phyloP scores from a whole-genome alignment of 1,140 invertebrate species.

The Eubasilissa regina region DNA sequence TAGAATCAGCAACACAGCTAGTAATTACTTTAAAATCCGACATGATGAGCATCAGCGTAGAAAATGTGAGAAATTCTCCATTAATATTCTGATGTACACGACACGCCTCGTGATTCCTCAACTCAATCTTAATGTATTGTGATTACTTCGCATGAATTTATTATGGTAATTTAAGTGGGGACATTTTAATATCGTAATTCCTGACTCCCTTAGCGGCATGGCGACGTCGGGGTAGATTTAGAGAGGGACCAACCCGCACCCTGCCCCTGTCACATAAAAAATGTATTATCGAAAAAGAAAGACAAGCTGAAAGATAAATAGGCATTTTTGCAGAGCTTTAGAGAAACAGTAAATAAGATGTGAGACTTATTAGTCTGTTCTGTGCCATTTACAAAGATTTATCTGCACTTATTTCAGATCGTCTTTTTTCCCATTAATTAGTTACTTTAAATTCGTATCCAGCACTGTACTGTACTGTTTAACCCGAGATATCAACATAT shows the following conservation, averaged over 20 bases:
- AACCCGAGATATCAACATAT: too few species aligned
- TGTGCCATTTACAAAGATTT: not conserved
- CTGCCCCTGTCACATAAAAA: slow-evolving; percentile 24
- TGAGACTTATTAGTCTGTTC: not conserved
- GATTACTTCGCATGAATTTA: slow-evolving; percentile 7
- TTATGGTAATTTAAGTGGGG: slow-evolving; percentile 10
- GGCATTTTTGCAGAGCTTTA: not conserved
- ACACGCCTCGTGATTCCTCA: too few species aligned
- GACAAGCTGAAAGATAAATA: slow-evolving; percentile 2
- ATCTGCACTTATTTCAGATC: too few species aligned
- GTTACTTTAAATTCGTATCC: too few species aligned
- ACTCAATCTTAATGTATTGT: not conserved
- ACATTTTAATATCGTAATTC: slow-evolving; percentile 27
- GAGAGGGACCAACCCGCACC: not conserved
- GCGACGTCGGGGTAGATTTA: slow-evolving; percentile 1
- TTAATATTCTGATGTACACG: too few species aligned
- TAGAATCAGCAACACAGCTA: too few species aligned
- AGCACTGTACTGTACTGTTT: too few species aligned
- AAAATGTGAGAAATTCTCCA: too few species aligned
- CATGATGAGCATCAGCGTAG: too few species aligned
- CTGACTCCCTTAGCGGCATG: not conserved
- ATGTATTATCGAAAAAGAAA: slow-evolving; percentile 16
- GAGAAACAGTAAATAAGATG: slow-evolving; percentile 17
- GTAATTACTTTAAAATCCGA: too few species aligned
- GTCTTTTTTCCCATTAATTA: too few species aligned